These are phyloP conservation scores for Pogonognathellus flavescens DNA, from an alignment of 1,140 invertebrate species.

Conservation along the genomic window DNA sequence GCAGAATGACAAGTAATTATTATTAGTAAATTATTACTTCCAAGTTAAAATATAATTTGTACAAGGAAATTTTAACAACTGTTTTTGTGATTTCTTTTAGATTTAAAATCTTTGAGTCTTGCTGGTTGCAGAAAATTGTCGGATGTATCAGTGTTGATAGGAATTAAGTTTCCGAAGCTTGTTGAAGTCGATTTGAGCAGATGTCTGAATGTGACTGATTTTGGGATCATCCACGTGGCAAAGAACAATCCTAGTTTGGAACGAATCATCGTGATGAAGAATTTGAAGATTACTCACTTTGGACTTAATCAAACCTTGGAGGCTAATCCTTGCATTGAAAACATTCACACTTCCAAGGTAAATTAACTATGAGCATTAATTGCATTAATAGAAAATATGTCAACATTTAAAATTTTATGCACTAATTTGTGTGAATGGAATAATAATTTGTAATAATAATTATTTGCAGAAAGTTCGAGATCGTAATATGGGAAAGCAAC, in stretches of 20 bases:
- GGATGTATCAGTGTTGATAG: neutral
- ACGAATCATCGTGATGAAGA: slow-evolving; percentile 1
- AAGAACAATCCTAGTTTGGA: neutral
- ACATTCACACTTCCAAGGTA: slow-evolving; percentile 14
- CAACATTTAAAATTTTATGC: neutral
- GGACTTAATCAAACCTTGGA: neutral
- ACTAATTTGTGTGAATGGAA: no score
- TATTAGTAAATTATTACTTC: no score
- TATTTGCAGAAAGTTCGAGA: neutral
- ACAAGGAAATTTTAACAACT: no score
- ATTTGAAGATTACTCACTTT: neutral
- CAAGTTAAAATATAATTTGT: no score
- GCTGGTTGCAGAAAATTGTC: neutral
- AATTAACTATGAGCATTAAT: neutral
- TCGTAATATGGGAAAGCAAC: neutral
- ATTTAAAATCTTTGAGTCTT: neutral
- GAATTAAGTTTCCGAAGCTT: neutral
- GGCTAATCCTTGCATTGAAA: neutral
- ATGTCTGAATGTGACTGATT: neutral
- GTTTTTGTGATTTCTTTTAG: neutral
- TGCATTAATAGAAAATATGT: neutral
- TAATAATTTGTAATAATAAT: no score
- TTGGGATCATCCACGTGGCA: neutral
- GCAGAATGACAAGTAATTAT: neutral
- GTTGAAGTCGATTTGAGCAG: neutral